Percentiles rank a stretch among this genome's conserved stretches.
Evolutionary conservation across 2,888 invertebrate genomes (phyloP).

Genomic region (Conops quadrifasciatus): DNA sequence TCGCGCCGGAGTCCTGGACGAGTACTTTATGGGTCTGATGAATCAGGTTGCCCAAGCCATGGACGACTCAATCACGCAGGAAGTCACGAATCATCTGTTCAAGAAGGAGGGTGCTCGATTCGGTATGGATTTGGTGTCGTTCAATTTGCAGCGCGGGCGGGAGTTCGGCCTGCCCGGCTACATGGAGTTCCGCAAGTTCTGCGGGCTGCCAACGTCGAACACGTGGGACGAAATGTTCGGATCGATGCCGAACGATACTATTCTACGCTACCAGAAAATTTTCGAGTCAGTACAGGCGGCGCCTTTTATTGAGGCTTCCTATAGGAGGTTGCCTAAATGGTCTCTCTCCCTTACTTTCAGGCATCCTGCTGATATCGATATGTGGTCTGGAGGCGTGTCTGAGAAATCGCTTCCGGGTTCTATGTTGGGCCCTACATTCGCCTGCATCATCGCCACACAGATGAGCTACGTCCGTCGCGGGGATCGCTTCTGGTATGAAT

Average conservation of each 20-base stretch:
- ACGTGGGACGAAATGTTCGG: constrained; percentile 82
- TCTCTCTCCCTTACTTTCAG: constrained; percentile 62
- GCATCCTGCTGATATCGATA: constrained; percentile 89
- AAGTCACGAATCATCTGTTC: constrained; percentile 92
- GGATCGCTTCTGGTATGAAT: constrained; percentile 95
- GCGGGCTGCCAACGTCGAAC: constrained; percentile 81
- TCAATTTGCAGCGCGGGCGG: constrained; percentile 92
- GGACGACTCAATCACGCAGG: constrained; percentile 91
- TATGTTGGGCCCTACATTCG: constrained; percentile 93
- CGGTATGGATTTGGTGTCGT: constrained; percentile 90
- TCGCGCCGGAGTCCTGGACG: constrained; percentile 88
- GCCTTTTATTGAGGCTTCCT: background rate
- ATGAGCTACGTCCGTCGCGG: constrained; percentile 88
- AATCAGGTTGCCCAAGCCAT: constrained; percentile 95
- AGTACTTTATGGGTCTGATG: constrained; percentile 92
- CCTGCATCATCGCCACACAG: constrained; percentile 92
- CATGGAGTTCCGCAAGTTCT: constrained; percentile 92
- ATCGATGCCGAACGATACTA: constrained; percentile 89
- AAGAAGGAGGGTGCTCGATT: constrained; percentile 78
- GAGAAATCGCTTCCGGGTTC: constrained; percentile 90
- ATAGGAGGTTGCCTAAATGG: background rate
- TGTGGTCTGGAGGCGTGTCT: constrained; percentile 94
- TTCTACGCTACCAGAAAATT: constrained; percentile 81
- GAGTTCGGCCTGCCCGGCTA: constrained; percentile 92
- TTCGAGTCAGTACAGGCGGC: constrained; percentile 72